Base-by-base conservation (phyloP, 2,113 vertebrate species). In the Tylochromis polylepis region DNA sequence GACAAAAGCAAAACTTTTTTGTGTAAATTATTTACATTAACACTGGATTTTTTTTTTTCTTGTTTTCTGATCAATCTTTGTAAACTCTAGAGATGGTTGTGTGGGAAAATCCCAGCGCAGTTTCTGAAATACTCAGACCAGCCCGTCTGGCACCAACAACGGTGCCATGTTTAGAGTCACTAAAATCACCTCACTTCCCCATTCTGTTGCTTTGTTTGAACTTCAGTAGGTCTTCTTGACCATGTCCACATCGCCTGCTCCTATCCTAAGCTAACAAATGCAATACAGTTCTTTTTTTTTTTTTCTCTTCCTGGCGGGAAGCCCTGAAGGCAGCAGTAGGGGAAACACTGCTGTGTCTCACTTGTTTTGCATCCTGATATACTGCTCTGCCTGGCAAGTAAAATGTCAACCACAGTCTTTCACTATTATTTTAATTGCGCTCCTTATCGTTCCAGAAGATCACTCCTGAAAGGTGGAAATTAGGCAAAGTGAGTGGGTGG, bases 391-490 rank as follows among this genome's bases (percentile, higher is more conserved):
- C 72, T 78, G 72, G 8, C 57, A 77, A 77, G 27, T 53, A 53
- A 53, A 77, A n/a, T 20, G 24, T 20, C 24, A 51, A 77, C 70
- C 72, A 53, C 72, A 77, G 27, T 53, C 24, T 77, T 77, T 77
- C 27, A 77, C 18, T 77, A 55, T 81, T 84, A 85, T 90, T 90
- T 91, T 88, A 80, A 87, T 82, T 51, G 11, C 1, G 3, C 51
- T 90, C 18, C 70, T 84, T 84, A 83, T 91, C 79, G 27, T 60
- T 62, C 29, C 77, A 62, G 22, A 56, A 65, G 70, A 89, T 88
- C 85, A 57, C 14, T 8, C 10, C 72, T 86, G 85, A 87, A 85
- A 91, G 82, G 85, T 91, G 84, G 75, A 92, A 89, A 93, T 85
- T 58, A 93, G 72, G 62, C 51, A 89, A 83, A 56, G 9, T 51